Evolutionary conservation across 2,888 invertebrate species (phyloP).

Genomic region (Nymphalis urticae): DNA sequence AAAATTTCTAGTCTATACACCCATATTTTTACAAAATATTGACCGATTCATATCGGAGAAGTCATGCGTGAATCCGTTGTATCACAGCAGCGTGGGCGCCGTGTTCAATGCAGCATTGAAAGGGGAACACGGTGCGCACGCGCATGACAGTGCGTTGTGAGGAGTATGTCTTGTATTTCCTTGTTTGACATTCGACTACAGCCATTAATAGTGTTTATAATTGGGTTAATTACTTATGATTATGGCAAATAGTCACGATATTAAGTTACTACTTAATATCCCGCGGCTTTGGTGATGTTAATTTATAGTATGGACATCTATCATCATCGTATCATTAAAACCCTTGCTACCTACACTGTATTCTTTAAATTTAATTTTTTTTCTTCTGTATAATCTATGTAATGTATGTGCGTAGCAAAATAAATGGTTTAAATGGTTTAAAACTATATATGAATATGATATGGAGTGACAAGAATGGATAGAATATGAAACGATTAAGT

Average conservation of each 20-base stretch:
- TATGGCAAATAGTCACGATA: slow-evolving; percentile 21
- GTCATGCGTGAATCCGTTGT: slow-evolving; percentile 62
- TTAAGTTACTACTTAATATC: not conserved
- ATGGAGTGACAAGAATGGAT: too few relatives aligned
- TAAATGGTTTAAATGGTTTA: too few relatives aligned
- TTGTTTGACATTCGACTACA: slow-evolving; percentile 14
- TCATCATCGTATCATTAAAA: too few relatives aligned
- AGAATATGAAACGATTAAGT: too few relatives aligned
- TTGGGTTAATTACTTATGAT: slow-evolving; percentile 20
- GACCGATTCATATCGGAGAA: slow-evolving; percentile 32
- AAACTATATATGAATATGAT: too few relatives aligned
- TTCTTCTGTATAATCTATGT: too few relatives aligned
- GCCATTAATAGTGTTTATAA: slow-evolving; percentile 7
- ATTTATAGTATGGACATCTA: too few relatives aligned
- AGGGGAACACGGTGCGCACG: slow-evolving; percentile 55
- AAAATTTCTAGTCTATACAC: not conserved
- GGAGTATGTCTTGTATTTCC: slow-evolving; percentile 15
- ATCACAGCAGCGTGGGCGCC: slow-evolving; percentile 22
- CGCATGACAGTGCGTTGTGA: slow-evolving; percentile 30
- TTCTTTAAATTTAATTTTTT: too few relatives aligned
- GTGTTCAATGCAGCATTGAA: slow-evolving; percentile 50
- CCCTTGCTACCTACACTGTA: too few relatives aligned
- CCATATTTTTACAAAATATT: slow-evolving; percentile 32
- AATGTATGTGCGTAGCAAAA: too few relatives aligned
- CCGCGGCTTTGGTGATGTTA: too few relatives aligned